Evolutionary conservation across 2,888 invertebrate species (phyloP).

Genomic region (Eulithis testata): DNA sequence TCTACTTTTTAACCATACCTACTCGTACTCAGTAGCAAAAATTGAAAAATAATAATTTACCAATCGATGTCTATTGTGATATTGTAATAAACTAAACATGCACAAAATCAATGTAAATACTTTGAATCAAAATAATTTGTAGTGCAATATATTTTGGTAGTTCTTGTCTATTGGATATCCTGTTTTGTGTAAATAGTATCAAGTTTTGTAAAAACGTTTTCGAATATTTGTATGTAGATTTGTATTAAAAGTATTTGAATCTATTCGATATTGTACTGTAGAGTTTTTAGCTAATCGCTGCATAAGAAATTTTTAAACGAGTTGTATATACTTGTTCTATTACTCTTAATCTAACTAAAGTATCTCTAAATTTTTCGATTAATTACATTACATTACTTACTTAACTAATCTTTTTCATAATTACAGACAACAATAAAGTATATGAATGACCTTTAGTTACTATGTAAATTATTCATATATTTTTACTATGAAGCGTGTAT

Average conservation of each 20-base stretch:
- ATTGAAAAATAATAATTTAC: not conserved
- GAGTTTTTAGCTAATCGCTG: conserved; percentile 10
- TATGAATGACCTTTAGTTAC: not conserved
- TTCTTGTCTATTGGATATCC: conserved; percentile 27
- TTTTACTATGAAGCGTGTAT: no score
- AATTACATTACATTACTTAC: not conserved
- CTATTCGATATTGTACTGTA: conserved; percentile 18
- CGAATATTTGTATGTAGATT: conserved; percentile 8
- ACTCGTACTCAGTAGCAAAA: not conserved
- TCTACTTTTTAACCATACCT: not conserved
- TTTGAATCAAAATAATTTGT: conserved; percentile 21
- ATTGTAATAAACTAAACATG: conserved; percentile 34
- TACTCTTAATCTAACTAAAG: not conserved
- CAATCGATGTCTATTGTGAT: conserved; percentile 35
- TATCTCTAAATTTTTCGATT: not conserved
- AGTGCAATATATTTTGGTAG: conserved; percentile 38
- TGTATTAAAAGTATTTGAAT: conserved; percentile 12
- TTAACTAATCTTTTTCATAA: not conserved
- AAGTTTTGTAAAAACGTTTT: conserved; percentile 21
- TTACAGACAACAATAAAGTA: not conserved
- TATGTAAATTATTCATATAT: not conserved
- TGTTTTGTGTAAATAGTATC: conserved; percentile 17
- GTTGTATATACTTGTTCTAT: not conserved
- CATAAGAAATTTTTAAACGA: not conserved
- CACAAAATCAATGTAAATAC: conserved; percentile 26